A percentile compares a stretch with the other conserved stretches of the same genome.
Evolutionary conservation across 2,797 vertebrate genomes (phyloP).

Genomic region (Oryzias sinensis): DNA sequence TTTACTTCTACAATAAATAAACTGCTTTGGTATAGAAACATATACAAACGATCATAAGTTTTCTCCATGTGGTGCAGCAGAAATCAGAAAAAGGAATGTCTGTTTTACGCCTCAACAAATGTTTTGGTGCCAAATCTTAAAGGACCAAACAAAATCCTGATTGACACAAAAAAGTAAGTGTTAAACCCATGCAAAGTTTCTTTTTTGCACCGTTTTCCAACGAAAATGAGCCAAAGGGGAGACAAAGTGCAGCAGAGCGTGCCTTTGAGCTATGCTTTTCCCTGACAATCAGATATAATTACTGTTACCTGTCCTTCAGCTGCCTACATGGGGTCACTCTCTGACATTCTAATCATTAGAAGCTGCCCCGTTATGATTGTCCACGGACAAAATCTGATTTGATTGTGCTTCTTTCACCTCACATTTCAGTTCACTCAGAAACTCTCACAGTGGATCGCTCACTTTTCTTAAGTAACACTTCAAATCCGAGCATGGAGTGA

Average conservation of each 20-base stretch:
- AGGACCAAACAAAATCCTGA: too few species aligned
- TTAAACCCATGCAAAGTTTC: too few species aligned
- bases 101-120: too few species aligned
- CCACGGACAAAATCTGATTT: conserved; percentile 43
- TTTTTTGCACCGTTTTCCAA: not conserved
- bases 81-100: too few species aligned
- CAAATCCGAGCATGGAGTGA: not conserved
- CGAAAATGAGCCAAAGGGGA: conserved; percentile 20
- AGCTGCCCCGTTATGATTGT: conserved; percentile 45
- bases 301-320: conserved; percentile 52
- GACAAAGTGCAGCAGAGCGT: conserved; percentile 31
- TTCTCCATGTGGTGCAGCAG: too few species aligned
- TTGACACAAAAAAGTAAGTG: too few species aligned
- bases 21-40: too few species aligned
- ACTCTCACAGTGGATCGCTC: conserved; percentile 6
- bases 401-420: conserved; percentile 14
- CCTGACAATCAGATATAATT: conserved; percentile 54
- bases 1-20: too few species aligned
- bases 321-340: conserved; percentile 49
- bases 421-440: conserved; percentile 27
- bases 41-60: too few species aligned
- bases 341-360: conserved; percentile 52
- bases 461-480: not conserved
- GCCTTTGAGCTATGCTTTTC: conserved; percentile 40
- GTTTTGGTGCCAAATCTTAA: too few species aligned